These are phyloP conservation scores for Chironomus tentans DNA, from an alignment of 2,888 invertebrate species.

Conservation along the genomic window DNA sequence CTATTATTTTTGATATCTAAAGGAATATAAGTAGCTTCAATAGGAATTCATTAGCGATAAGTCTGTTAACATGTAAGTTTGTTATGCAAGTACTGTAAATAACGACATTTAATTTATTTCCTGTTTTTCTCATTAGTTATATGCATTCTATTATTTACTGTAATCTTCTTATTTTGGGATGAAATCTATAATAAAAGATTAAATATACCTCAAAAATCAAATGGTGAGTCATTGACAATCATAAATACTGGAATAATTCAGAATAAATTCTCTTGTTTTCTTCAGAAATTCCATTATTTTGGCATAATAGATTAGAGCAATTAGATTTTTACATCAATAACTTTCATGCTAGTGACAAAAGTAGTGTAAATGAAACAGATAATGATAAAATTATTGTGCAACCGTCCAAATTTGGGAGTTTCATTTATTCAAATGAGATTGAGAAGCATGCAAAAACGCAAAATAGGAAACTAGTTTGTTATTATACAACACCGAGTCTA, in stretches of 20 bases:
- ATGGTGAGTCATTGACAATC: conserved; percentile 30
- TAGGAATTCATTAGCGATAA: not conserved
- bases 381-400: conserved; percentile 29
- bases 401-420: conserved; percentile 31
- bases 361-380: not conserved
- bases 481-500: conserved; percentile 53
- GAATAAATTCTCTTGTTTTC: not conserved
- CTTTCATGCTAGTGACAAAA: conserved; percentile 7
- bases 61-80: conserved; percentile 12
- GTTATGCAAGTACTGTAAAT: too few relatives aligned
- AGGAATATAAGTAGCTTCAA: not conserved
- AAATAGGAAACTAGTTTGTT: conserved; percentile 48
- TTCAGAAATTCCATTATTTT: conserved; percentile 33
- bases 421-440: conserved; percentile 28
- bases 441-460: conserved; percentile 19
- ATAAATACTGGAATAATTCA: too few relatives aligned
- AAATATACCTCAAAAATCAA: conserved; percentile 33
- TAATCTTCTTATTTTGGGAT: conserved; percentile 30
- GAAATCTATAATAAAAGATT: conserved; percentile 32
- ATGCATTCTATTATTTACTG: not conserved
- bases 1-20: too few relatives aligned
- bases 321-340: conserved; percentile 32
- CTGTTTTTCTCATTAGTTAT: not conserved
- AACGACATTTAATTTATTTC: not conserved
- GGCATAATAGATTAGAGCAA: conserved; percentile 33